These are phyloP conservation scores for Phoxinus dragarum DNA, from an alignment of 2,797 vertebrate species.

Conservation along the genomic window DNA sequence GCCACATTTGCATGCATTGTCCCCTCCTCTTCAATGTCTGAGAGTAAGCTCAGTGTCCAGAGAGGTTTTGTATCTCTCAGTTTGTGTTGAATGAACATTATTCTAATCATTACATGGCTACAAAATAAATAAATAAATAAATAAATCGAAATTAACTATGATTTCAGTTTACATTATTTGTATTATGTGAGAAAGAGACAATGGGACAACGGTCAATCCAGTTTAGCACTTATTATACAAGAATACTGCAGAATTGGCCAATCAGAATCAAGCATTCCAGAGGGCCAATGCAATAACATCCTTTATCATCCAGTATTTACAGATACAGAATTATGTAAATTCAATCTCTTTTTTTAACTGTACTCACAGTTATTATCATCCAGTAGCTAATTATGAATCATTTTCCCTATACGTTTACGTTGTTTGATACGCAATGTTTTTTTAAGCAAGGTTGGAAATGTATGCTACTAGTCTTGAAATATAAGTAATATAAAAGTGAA, in stretches of 20 bases:
- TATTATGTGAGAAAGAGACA: not conserved
- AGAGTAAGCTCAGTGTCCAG: not conserved
- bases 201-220: not conserved
- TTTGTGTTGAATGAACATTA: not conserved
- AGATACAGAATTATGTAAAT: not conserved
- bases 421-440: no score
- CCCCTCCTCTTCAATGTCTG: not conserved
- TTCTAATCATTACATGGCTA: slow-evolving; percentile 11
- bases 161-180: not conserved
- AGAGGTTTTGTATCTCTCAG: not conserved
- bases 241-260: no score
- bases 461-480: not conserved
- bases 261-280: no score
- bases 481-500: no score
- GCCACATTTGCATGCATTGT: not conserved
- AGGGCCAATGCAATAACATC: not conserved
- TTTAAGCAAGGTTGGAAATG: not conserved
- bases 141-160: not conserved
- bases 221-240: not conserved
- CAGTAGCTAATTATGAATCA: no score
- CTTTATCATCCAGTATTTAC: no score
- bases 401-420: no score
- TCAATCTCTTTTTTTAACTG: not conserved
- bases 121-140: not conserved
- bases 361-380: not conserved